Evolutionary conservation across 1,140 invertebrate species (phyloP).

Genomic region (Listronotus bonariensis): DNA sequence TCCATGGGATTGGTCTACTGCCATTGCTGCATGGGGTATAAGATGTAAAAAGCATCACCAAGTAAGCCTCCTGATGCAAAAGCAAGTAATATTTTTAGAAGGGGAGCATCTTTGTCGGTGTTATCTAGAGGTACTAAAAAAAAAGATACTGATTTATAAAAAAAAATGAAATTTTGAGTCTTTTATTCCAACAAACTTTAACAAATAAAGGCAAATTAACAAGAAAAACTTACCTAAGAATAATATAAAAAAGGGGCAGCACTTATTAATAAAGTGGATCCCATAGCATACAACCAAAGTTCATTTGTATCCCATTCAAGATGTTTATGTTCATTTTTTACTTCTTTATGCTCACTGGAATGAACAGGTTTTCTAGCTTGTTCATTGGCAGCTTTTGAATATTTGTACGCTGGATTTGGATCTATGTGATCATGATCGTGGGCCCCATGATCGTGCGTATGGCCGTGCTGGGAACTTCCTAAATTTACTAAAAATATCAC

Average conservation of each 20-base stretch:
- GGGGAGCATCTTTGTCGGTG: slow-evolving; percentile 77
- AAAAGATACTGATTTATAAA: neutral
- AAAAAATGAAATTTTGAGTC: neutral
- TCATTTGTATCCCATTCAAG: slow-evolving; percentile 53
- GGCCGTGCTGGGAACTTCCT: neutral
- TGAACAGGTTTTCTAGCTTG: slow-evolving; percentile 30
- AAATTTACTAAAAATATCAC: neutral
- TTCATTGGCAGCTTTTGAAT: slow-evolving; percentile 73
- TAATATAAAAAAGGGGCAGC: slow-evolving; percentile 89
- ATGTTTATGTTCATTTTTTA: slow-evolving; percentile 2
- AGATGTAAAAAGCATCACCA: slow-evolving; percentile 94
- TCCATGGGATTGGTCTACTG: slow-evolving; percentile 62
- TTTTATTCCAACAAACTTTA: neutral
- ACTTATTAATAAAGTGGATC: slow-evolving; percentile 91
- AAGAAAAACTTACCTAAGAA: slow-evolving; percentile 57
- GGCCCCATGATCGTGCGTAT: slow-evolving; percentile 9
- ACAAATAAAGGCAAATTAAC: neutral
- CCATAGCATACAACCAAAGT: slow-evolving; percentile 82
- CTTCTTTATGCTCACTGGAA: slow-evolving; percentile 21
- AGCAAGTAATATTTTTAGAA: slow-evolving; percentile 87
- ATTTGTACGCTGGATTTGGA: slow-evolving; percentile 69
- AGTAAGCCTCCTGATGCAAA: slow-evolving; percentile 94
- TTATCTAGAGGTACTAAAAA: slow-evolving; percentile 92
- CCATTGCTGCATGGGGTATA: slow-evolving; percentile 89
- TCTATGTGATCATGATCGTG: slow-evolving; percentile 57